Percentiles rank a stretch among this genome's conserved stretches.
These are phyloP conservation scores for Patella caerulea DNA, from an alignment of 2,888 invertebrate species.

Conservation along the genomic window DNA sequence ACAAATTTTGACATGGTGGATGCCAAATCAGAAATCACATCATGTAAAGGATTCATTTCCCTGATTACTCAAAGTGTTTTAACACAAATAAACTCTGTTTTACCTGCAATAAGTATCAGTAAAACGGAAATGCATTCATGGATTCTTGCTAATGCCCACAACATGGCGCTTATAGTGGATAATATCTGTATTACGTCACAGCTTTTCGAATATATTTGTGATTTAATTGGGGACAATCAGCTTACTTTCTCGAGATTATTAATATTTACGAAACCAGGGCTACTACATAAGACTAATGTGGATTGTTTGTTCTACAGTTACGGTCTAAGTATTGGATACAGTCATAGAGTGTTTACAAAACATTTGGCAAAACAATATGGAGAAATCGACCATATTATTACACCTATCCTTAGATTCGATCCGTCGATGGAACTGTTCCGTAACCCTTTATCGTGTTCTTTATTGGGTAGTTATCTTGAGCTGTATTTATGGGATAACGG, in stretches of 20 bases:
- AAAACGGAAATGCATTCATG: conserved; percentile 32
- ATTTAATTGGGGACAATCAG: conserved; percentile 29
- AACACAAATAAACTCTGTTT: neutral
- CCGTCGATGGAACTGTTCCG: conserved; percentile 37
- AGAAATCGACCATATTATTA: conserved; percentile 30
- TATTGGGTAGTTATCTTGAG: conserved; percentile 31
- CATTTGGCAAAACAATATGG: conserved; percentile 33
- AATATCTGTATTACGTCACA: conserved; percentile 36
- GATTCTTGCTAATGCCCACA: conserved; percentile 34
- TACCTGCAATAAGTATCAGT: neutral
- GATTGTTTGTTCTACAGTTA: conserved; percentile 42
- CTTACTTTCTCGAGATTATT: conserved; percentile 39
- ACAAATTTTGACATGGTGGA: conserved; percentile 4
- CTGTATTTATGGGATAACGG: conserved; percentile 1
- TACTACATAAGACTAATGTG: conserved; percentile 34
- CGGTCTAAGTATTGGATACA: conserved; percentile 39
- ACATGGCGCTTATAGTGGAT: conserved; percentile 40
- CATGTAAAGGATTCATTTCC: neutral
- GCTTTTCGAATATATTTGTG: conserved; percentile 33
- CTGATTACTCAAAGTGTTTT: neutral
- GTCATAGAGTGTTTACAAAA: conserved; percentile 31
- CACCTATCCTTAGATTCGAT: conserved; percentile 31
- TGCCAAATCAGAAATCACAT: neutral
- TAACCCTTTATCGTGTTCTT: conserved; percentile 38
- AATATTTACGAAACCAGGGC: conserved; percentile 30